These are phyloP conservation scores for Glaucopsyche alexis DNA, from an alignment of 2,888 invertebrate genomes.

Conservation along the genomic window DNA sequence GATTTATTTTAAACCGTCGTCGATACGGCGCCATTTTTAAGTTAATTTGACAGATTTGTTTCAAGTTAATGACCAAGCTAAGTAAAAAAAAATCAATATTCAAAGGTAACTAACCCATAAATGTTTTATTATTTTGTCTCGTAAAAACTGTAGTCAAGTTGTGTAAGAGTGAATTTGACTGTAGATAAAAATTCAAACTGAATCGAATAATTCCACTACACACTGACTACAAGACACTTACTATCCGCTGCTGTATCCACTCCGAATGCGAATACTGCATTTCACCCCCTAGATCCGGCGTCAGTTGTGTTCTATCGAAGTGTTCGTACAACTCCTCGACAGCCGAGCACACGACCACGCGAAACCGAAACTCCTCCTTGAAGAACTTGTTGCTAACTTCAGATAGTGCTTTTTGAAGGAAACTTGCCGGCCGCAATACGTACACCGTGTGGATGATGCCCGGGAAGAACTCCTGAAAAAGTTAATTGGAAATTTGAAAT, in stretches of 20 bases:
- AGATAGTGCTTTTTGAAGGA: constrained; percentile 96
- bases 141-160: too few species aligned
- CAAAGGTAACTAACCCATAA: too few species aligned
- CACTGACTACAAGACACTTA: constrained; percentile 66
- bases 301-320: constrained; percentile 91
- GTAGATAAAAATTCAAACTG: too few species aligned
- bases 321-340: constrained; percentile 92
- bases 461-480: constrained; percentile 91
- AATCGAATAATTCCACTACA: too few species aligned
- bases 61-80: too few species aligned
- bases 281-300: constrained; percentile 93
- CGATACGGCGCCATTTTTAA: too few species aligned
- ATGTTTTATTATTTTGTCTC: too few species aligned
- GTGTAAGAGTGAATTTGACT: too few species aligned
- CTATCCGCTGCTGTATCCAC: constrained; percentile 98
- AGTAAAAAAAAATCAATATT: too few species aligned
- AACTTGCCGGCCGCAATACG: constrained; percentile 94
- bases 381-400: constrained; percentile 96
- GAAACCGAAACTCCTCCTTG: constrained; percentile 95
- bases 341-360: constrained; percentile 92
- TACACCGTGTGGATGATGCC: constrained; percentile 96
- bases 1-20: too few species aligned
- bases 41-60: too few species aligned
- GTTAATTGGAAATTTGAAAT: constrained; percentile 2
- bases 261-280: constrained; percentile 95